Evolutionary conservation across 2,797 vertebrate species (phyloP), one percentile per base, ranked within the genome.

Genomic region (Betta splendens): DNA sequence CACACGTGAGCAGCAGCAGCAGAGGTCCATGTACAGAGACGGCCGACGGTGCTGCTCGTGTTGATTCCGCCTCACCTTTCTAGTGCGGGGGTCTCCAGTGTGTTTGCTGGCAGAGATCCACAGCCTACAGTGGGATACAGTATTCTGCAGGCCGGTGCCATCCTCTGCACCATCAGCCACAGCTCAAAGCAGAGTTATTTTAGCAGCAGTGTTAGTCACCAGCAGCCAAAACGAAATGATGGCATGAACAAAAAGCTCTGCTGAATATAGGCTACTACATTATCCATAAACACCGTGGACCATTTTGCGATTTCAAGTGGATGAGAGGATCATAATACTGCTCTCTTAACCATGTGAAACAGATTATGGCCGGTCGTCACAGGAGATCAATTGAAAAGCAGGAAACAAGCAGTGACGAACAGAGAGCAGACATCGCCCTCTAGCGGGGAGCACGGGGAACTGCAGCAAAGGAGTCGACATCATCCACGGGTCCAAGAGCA

Each of bases 71-170:
- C 44, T 80, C 66, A 64, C 58, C 64, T 63, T 78, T 70, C 66
- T 66, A 59, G 68, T 56, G 64, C 39, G 12, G 64, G n/a, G 52
- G 65, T 79, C 79, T 83, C 77, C 64, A 17, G 72, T 81, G 84
- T 72, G 72, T 76, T 64, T 59, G 49, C 49, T 87, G 85, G 82
- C 82, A 77, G 60, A 64, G 15, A 13, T 77, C 84, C 79, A 81
- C 73, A 75, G 65, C 77, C 77, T 73, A 84, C 77, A 81, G 77
- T 85, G 51, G 75, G 61, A 75, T 75, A 77, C 80, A 81, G 64
- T 80, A 57, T 61, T 69, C 72, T 79, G 59, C 56, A 57, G 62
- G 52, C 69, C 52, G 26, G 44, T 66, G 49, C 70, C 68, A 67
- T 77, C 75, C 70, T 81, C 82, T 81, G 68, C 84, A 84, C 62